phyloP scores from a whole-genome alignment of 1,140 invertebrate species.

The Homarus americanus region DNA sequence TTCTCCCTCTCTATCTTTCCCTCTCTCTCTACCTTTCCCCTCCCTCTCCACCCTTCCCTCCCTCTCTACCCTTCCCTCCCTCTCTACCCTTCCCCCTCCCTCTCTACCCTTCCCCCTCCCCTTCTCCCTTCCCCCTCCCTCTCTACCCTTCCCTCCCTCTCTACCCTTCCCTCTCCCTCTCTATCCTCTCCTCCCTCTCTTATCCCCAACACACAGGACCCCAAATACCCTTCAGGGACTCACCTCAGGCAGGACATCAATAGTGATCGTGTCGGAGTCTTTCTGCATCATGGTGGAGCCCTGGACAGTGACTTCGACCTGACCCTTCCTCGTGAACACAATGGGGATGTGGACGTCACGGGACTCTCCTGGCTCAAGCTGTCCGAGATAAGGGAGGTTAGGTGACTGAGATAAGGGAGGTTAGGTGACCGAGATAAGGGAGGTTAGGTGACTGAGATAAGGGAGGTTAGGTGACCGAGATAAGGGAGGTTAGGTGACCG shows the following conservation, averaged over 20 bases:
- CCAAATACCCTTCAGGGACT: background rate
- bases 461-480: too few relatives aligned
- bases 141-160: background rate
- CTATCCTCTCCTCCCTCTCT: background rate
- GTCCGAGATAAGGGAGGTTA: too few relatives aligned
- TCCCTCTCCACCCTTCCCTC: background rate
- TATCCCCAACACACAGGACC: too few relatives aligned
- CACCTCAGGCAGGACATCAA: constrained; percentile 65
- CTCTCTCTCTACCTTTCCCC: background rate
- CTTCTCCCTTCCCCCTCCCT: background rate
- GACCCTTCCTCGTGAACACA: constrained; percentile 76
- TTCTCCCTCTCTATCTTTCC: background rate
- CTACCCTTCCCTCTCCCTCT: background rate
- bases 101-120: background rate
- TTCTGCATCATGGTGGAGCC: constrained; percentile 79
- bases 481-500: too few relatives aligned
- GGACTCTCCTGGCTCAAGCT: constrained; percentile 68
- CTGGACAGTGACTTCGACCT: constrained; percentile 79
- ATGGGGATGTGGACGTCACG: constrained; percentile 78
- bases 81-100: background rate
- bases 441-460: too few relatives aligned
- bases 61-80: background rate
- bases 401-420: too few relatives aligned
- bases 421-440: too few relatives aligned
- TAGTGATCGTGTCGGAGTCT: constrained; percentile 57